Evolutionary conservation across 2,888 invertebrate species (phyloP).

Genomic region (Glyphotaelius pellucidus): DNA sequence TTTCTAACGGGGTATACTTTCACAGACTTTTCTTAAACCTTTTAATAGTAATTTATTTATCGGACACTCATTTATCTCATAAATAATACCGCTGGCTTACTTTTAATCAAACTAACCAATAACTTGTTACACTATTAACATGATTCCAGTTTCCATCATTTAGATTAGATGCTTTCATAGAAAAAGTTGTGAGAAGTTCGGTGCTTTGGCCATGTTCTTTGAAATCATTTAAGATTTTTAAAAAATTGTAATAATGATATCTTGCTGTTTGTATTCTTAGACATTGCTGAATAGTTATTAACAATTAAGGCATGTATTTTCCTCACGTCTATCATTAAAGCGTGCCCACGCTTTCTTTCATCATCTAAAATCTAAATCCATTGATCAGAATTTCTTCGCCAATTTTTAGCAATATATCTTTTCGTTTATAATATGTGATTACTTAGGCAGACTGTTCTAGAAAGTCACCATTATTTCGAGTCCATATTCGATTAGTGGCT

Average conservation of each 20-base stretch:
- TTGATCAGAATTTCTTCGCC: not conserved
- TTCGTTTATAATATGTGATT: not conserved
- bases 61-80: not conserved
- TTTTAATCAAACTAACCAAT: not conserved
- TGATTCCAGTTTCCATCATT: not conserved
- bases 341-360: not conserved
- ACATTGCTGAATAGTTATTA: not conserved
- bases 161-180: not conserved
- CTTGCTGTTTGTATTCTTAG: not conserved
- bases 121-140: not conserved
- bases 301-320: not conserved
- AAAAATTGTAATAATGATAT: not conserved
- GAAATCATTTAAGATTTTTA: not conserved
- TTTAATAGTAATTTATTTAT: not conserved
- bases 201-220: not conserved
- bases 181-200: not conserved
- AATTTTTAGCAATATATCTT: not conserved
- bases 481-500: conserved; percentile 24
- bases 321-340: not conserved
- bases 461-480: not conserved
- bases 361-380: not conserved
- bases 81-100: not conserved
- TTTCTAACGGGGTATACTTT: not conserved
- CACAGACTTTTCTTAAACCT: not conserved
- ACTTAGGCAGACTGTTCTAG: conserved; percentile 8